Evolutionary conservation across 2,113 vertebrate species (phyloP).

Genomic region (Channa maculata): DNA sequence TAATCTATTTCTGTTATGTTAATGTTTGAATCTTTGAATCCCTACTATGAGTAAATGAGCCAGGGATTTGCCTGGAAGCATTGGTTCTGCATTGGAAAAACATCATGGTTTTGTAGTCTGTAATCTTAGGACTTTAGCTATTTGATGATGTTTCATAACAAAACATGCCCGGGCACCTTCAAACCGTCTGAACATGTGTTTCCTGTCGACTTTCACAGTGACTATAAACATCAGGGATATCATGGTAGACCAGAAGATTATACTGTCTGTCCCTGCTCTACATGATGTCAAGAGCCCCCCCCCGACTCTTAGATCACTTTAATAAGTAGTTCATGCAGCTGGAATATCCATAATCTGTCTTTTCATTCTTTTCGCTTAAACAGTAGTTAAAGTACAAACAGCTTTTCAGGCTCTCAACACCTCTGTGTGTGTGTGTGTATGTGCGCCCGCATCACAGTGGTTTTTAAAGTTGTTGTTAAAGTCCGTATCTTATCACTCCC

Average conservation of each 20-base stretch:
- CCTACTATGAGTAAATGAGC: background rate
- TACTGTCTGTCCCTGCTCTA: conserved; percentile 22
- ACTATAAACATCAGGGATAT: conserved; percentile 5
- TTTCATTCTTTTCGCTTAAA: conserved; percentile 8
- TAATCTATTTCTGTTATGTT: too few species aligned
- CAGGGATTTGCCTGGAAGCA: conserved; percentile 10
- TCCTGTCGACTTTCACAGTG: background rate
- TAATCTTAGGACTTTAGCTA: conserved; percentile 23
- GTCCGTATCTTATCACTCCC: conserved; percentile 5
- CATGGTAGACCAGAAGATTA: conserved; percentile 42
- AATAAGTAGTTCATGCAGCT: conserved; percentile 37
- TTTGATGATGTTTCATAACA: conserved; percentile 46
- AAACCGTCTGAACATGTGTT: conserved; percentile 22
- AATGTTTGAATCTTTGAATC: background rate
- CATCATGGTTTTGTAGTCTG: conserved; percentile 1
- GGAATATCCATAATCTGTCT: conserved; percentile 18
- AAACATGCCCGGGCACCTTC: conserved; percentile 60
- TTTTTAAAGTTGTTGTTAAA: conserved; percentile 26
- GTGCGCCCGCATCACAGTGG: background rate
- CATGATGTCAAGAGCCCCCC: conserved; percentile 34
- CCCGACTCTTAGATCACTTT: conserved; percentile 21
- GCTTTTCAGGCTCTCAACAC: conserved; percentile 4
- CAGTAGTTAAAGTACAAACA: background rate
- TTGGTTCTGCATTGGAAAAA: conserved; percentile 16
- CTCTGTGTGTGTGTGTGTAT: conserved; percentile 14